phyloP scores from a whole-genome alignment of 2,113 vertebrate species.

The Proteles cristata region DNA sequence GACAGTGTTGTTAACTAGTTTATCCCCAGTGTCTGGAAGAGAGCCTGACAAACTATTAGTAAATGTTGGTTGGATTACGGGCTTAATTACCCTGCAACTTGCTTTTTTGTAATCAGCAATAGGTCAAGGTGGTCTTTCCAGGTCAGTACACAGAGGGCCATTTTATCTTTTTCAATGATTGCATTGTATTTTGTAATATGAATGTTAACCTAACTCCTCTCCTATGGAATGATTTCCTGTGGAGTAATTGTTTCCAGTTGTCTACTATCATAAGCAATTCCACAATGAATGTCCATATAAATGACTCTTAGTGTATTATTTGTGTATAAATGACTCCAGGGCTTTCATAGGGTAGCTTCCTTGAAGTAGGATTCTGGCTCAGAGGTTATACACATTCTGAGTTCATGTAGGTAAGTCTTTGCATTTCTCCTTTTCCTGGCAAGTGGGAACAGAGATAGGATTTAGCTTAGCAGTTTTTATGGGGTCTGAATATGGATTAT shows the following conservation, averaged over 20 bases:
- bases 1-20: neutral
- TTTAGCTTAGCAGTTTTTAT: neutral
- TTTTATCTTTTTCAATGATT: neutral
- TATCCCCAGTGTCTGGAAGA: neutral
- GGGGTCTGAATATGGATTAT: too few relatives aligned
- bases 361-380: neutral
- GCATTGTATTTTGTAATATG: neutral
- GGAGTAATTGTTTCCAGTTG: neutral
- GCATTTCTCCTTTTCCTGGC: neutral
- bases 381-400: neutral
- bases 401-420: neutral
- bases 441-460: neutral
- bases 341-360: neutral
- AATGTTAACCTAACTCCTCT: neutral
- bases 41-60: neutral
- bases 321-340: neutral
- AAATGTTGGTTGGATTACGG: neutral
- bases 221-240: neutral
- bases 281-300: neutral
- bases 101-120: neutral
- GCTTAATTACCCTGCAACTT: neutral
- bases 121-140: neutral
- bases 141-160: neutral
- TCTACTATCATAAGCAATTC: neutral
- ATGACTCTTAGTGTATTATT: neutral